Conservation (phyloP, 2,113 vertebrate species). For the Epinephelus moara region DNA sequence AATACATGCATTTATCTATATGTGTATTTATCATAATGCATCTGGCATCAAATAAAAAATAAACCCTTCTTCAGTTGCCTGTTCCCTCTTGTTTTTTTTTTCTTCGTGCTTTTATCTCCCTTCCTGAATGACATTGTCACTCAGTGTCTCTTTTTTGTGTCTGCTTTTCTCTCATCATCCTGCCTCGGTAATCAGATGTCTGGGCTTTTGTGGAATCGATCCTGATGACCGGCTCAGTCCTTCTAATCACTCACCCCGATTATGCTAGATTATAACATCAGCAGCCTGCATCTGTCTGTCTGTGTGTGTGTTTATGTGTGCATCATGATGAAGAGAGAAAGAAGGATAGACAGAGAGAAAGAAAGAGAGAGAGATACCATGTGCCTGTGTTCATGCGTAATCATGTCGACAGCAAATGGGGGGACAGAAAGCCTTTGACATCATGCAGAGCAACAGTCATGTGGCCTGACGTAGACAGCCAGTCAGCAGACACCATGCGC, state of each 20-base stretch:
- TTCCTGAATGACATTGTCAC: background rate
- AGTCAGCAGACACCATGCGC: conserved; percentile 60
- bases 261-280: conserved; percentile 76
- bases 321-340: conserved; percentile 41
- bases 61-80: background rate
- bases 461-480: conserved; percentile 59
- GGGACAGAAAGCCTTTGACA: conserved; percentile 63
- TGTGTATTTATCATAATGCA: background rate
- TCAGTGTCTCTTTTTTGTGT: conserved; percentile 5
- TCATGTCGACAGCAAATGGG: conserved; percentile 62
- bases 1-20: background rate
- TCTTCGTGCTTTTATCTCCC: background rate
- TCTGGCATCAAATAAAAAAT: background rate
- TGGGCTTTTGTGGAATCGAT: conserved; percentile 67
- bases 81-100: background rate
- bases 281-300: conserved; percentile 33
- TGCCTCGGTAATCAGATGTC: conserved; percentile 53
- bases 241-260: conserved; percentile 74
- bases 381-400: conserved; percentile 66
- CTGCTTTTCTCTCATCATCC: conserved; percentile 21
- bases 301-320: conserved; percentile 23
- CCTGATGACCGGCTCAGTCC: conserved; percentile 59
- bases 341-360: conserved; percentile 33
- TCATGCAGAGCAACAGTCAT: conserved; percentile 77
- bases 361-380: conserved; percentile 46